phyloP scores from a whole-genome alignment of 2,113 vertebrate genomes.

The Microcebus tavaratra region DNA sequence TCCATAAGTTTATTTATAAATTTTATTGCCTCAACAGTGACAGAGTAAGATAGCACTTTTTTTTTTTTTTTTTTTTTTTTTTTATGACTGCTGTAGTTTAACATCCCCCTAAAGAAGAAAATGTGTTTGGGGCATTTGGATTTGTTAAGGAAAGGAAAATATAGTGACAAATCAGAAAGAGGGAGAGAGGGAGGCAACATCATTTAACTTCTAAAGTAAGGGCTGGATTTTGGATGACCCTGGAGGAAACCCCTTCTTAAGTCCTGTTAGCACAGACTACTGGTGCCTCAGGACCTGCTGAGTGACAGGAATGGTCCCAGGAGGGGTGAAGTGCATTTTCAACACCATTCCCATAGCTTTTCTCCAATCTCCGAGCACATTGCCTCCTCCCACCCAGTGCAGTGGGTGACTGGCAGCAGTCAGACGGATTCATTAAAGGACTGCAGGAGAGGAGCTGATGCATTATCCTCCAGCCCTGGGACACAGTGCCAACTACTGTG shows the following conservation, averaged over 20 bases:
- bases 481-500: background rate
- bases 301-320: background rate
- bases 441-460: background rate
- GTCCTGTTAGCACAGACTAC: background rate
- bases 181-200: background rate
- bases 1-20: background rate
- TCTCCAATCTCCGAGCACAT: background rate
- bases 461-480: background rate
- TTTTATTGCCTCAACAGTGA: background rate
- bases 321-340: background rate
- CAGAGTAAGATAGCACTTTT: background rate
- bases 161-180: background rate
- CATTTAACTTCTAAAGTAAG: background rate
- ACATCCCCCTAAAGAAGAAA: background rate
- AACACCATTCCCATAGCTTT: background rate
- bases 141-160: slow-evolving; percentile 33
- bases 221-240: background rate
- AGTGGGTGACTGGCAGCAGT: no score
- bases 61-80: background rate
- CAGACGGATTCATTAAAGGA: background rate
- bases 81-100: background rate
- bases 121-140: background rate
- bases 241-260: background rate
- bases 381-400: no score
- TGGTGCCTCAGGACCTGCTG: background rate